Percentiles rank a stretch among this genome's conserved stretches.
Conservation (phyloP, 1,140 invertebrate genomes). For the Drosophila azteca region DNA sequence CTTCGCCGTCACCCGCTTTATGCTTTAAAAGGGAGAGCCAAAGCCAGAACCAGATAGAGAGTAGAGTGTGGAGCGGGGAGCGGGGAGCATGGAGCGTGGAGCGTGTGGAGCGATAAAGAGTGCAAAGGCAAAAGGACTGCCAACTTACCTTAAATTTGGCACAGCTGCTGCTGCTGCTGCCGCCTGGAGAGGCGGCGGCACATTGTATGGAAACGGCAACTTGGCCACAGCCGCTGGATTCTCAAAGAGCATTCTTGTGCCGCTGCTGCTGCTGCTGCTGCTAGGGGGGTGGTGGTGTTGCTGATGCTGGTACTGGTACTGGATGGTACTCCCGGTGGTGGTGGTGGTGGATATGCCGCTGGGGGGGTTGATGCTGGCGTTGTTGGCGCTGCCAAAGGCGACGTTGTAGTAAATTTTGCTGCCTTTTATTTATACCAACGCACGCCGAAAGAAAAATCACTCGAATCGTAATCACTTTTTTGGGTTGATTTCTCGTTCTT, state of each 20-base stretch:
- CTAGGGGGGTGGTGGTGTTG: conserved; percentile 50
- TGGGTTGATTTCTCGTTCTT: conserved; percentile 17
- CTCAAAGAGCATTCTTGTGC: conserved; percentile 81
- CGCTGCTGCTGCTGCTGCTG: conserved; percentile 39
- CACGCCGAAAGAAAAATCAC: conserved; percentile 42
- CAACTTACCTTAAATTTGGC: conserved; percentile 83
- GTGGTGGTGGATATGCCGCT: conserved; percentile 2
- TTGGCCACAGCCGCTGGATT: conserved; percentile 83
- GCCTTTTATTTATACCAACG: conserved; percentile 57
- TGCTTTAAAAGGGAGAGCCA: background rate
- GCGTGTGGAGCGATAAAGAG: too few relatives aligned
- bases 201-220: conserved; percentile 83
- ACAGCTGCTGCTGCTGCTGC: conserved; percentile 82
- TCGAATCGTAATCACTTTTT: conserved; percentile 20
- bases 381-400: conserved; percentile 47
- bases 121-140: too few relatives aligned
- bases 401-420: conserved; percentile 74
- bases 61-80: background rate
- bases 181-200: conserved; percentile 82
- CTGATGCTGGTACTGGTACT: conserved; percentile 38
- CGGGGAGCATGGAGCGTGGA: background rate
- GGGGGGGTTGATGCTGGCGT: conserved; percentile 47
- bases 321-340: conserved; percentile 6
- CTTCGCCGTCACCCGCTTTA: too few relatives aligned
- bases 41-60: background rate